These are phyloP conservation scores for Noctua comes DNA, from an alignment of 2,888 invertebrate species.

Conservation along the genomic window DNA sequence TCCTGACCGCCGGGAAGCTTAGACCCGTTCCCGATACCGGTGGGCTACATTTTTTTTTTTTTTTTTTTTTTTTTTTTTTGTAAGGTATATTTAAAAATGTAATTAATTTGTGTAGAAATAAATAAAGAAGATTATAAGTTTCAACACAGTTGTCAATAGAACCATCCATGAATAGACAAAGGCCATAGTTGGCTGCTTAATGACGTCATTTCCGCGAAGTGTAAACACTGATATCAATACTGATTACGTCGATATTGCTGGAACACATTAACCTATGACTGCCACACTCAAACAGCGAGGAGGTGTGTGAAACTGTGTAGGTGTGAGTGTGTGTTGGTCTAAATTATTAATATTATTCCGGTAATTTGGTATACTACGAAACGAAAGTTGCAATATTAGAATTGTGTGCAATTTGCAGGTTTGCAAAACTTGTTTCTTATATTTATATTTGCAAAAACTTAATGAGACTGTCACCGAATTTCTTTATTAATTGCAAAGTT, in stretches of 20 bases:
- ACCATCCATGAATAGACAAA: not conserved
- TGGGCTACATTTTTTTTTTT: too few species aligned
- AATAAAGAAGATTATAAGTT: too few species aligned
- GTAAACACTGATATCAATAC: constrained; percentile 36
- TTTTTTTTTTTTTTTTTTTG: too few species aligned
- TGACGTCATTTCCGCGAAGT: constrained; percentile 32
- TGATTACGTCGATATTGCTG: constrained; percentile 36
- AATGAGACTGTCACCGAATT: not conserved
- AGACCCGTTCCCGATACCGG: too few species aligned
- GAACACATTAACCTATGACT: constrained; percentile 31
- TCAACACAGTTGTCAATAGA: constrained; percentile 7
- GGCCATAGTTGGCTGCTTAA: not conserved
- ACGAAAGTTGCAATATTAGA: not conserved
- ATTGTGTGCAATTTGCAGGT: not conserved
- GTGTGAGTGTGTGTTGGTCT: not conserved
- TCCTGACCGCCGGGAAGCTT: too few species aligned
- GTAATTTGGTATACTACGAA: not conserved
- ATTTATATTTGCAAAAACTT: not conserved
- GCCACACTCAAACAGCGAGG: not conserved
- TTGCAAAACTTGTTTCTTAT: not conserved
- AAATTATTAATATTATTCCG: not conserved
- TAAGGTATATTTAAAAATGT: too few species aligned
- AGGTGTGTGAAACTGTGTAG: not conserved
- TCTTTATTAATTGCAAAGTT: not conserved
- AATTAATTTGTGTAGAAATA: too few species aligned